Evolutionary conservation across 2,113 vertebrate genomes (phyloP).

Genomic region (Gambusia holbrooki): DNA sequence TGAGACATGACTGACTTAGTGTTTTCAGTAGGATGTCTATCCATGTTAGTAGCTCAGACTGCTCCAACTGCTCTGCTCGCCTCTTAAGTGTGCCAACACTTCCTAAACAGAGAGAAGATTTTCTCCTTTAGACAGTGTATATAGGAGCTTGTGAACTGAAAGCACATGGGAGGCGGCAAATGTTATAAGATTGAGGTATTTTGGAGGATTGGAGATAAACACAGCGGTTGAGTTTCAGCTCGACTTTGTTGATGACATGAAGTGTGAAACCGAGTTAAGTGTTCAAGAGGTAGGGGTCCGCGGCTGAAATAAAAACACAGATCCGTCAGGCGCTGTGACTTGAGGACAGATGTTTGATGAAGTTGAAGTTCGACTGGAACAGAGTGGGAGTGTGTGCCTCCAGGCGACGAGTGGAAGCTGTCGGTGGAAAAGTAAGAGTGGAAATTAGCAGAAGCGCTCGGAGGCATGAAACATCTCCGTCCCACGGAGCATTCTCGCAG

Average conservation of each 20-base stretch:
- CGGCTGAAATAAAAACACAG: conserved; percentile 62
- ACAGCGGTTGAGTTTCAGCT: conserved; percentile 77
- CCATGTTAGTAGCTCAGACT: conserved; percentile 10
- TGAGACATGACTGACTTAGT: conserved; percentile 24
- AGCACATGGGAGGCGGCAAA: conserved; percentile 72
- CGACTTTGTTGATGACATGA: conserved; percentile 74
- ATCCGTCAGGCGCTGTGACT: conserved; percentile 42
- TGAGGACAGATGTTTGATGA: conserved; percentile 57
- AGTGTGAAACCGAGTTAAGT: conserved; percentile 84
- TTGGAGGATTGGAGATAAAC: conserved; percentile 77
- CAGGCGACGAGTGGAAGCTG: not conserved
- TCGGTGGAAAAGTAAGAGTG: conserved; percentile 32
- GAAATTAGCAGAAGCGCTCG: conserved; percentile 21
- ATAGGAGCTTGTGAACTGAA: conserved; percentile 70
- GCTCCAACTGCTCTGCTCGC: not conserved
- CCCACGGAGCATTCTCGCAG: conserved; percentile 76
- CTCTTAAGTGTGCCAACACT: conserved; percentile 18
- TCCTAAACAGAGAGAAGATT: conserved; percentile 36
- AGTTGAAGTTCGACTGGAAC: conserved; percentile 36
- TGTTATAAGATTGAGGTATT: conserved; percentile 62
- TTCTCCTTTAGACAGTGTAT: conserved; percentile 44
- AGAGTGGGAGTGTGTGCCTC: conserved; percentile 24
- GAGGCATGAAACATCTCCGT: conserved; percentile 67
- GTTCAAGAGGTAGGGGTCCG: conserved; percentile 72
- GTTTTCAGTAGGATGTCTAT: conserved; percentile 26